Evolutionary conservation across 2,797 vertebrate species (phyloP).

Genomic region (Octomys mimax): DNA sequence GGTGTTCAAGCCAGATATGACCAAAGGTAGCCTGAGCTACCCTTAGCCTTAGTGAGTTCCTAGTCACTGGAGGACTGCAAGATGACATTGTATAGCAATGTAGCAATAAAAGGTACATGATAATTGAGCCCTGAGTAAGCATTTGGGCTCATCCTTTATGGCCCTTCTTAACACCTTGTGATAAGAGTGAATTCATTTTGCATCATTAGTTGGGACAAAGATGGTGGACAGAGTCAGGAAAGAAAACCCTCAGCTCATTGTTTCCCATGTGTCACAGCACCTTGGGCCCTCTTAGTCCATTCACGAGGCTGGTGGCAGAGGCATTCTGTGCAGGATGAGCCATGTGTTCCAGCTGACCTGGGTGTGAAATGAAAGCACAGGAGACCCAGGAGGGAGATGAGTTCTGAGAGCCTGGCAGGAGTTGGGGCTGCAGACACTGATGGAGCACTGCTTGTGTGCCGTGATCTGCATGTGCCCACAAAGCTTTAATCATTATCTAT

Average conservation of each 20-base stretch:
- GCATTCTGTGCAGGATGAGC: rapidly evolving
- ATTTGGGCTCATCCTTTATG: neutral
- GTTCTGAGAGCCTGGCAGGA: neutral
- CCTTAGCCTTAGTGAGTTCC: neutral
- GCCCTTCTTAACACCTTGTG: neutral
- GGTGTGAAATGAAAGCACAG: no score
- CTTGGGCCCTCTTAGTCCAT: neutral
- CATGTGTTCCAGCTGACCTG: neutral
- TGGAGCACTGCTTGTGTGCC: neutral
- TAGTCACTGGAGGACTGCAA: neutral
- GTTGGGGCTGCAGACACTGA: neutral
- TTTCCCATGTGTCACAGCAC: neutral
- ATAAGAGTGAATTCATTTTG: neutral
- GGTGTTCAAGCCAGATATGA: neutral
- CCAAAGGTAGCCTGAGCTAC: neutral
- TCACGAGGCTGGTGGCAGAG: neutral
- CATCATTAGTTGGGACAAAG: neutral
- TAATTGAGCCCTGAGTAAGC: neutral
- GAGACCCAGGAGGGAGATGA: neutral
- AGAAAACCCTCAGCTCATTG: neutral
- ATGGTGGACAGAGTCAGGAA: neutral
- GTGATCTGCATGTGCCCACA: neutral
- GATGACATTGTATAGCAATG: neutral
- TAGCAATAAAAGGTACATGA: neutral
- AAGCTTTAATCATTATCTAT: neutral